phyloP scores from a whole-genome alignment of 2,888 invertebrate genomes.

The Epsilonema sp. region DNA sequence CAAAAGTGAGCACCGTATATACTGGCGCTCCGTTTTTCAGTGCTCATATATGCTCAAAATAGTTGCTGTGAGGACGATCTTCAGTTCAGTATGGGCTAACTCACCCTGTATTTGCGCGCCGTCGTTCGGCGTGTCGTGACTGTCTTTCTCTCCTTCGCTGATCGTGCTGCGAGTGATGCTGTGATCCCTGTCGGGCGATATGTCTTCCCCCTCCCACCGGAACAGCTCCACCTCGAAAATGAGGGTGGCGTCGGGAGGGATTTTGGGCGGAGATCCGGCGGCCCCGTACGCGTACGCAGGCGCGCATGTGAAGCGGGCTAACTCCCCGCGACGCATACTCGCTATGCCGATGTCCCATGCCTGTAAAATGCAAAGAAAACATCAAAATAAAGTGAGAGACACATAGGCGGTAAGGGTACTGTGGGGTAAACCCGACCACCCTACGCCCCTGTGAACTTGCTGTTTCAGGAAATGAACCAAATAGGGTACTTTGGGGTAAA shows the following conservation, averaged over 20 bases:
- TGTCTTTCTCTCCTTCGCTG: constrained; percentile 47
- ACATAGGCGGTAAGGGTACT: too few relatives aligned
- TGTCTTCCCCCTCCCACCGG: constrained; percentile 44
- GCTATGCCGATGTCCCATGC: constrained; percentile 75
- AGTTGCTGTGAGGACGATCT: too few relatives aligned
- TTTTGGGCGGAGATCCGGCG: constrained; percentile 59
- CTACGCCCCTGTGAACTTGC: too few relatives aligned
- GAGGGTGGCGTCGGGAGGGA: constrained; percentile 66
- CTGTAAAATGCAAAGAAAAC: neutral
- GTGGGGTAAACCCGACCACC: too few relatives aligned
- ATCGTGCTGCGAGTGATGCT: constrained; percentile 55
- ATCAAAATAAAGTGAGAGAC: too few relatives aligned
- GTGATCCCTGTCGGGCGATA: constrained; percentile 61
- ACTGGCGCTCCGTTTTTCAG: too few relatives aligned
- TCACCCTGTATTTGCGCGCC: constrained; percentile 63
- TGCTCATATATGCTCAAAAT: too few relatives aligned
- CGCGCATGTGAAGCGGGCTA: constrained; percentile 58
- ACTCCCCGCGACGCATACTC: constrained; percentile 63
- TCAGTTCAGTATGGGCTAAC: too few relatives aligned
- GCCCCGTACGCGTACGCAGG: constrained; percentile 77
- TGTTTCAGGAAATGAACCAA: too few relatives aligned
- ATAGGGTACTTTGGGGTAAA: too few relatives aligned
- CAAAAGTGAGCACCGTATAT: too few relatives aligned
- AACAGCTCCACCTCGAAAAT: constrained; percentile 46
- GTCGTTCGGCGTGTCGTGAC: constrained; percentile 58